Evolutionary conservation across 2,113 vertebrate species (phyloP), one percentile per base, ranked within the genome.

Genomic region (Sinocyclocheilus anophthalmus): DNA sequence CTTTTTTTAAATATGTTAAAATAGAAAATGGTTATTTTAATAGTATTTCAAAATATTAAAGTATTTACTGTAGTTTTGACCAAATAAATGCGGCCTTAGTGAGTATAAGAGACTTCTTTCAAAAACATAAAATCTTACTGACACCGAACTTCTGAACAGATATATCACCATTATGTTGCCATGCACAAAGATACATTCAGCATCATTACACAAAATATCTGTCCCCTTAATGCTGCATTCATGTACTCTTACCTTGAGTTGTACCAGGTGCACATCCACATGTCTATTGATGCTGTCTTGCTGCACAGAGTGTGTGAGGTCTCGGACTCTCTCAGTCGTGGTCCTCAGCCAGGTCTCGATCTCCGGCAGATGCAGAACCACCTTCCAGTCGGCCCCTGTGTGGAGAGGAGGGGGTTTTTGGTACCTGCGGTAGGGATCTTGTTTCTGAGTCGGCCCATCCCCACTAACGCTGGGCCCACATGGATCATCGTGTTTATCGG

Each of bases 381-480:
- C 98, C 94, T 99, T 99, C 98, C 98, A 99, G 89, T 99, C 97
- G 0, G 98, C 98, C 3, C 95, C 97, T 0, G 97, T 96, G 89
- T 99, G 97, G 0, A 99, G 92, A 0, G 98, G 97, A 3, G 98
- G 98, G 0, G 96, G 97, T 61, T 97, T 99, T 85, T 95, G 95
- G 45, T 96, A 95, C 79, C 95, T 95, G 81, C 92, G 95, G 16
- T 91, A 91, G 26, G 92, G 91, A 84, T 95, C 95, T 33, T 90
- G 81, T 20, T 94, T 93, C 85, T 93, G 94, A 90, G 92, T 87
- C 1, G 14, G 84, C 55, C 91, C 92, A 77, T 92, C 92, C 73
- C 89, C 89, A 30, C 91, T 92, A 5, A 57, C 70, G 4, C 87
- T 88, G 63, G 82, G 78, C 16, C 93, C 93, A 87, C 93, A 94